A percentile compares a stretch with the other conserved stretches of the same genome.
These are phyloP conservation scores for Drosophila planitibia DNA, from an alignment of 2,888 invertebrate genomes.

Conservation along the genomic window DNA sequence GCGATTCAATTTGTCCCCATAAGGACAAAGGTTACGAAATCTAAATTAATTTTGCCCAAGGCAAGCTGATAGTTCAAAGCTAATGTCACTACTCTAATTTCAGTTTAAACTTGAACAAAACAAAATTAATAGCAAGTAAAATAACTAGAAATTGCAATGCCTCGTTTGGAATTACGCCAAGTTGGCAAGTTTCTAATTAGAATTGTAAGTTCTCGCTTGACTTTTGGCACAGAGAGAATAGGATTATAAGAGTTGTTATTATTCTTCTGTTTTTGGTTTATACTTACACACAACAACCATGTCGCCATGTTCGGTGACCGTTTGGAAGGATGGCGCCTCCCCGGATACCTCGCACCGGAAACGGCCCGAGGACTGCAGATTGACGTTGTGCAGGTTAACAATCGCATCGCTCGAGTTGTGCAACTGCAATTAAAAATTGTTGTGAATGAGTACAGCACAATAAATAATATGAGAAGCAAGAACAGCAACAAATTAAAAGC, in stretches of 20 bases:
- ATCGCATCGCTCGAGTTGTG: constrained; percentile 89
- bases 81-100: not conserved
- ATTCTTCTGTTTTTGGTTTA: not conserved
- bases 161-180: constrained; percentile 8
- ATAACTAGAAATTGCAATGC: constrained; percentile 1
- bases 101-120: not conserved
- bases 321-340: constrained; percentile 90
- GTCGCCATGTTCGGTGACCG: constrained; percentile 89
- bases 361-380: constrained; percentile 88
- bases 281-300: constrained; percentile 90
- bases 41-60: not conserved
- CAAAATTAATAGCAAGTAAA: not conserved
- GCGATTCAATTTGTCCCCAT: constrained; percentile 45
- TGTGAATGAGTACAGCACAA: constrained; percentile 52
- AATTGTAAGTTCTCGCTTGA: constrained; percentile 63
- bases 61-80: constrained; percentile 1
- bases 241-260: constrained; percentile 4
- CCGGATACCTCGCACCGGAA: constrained; percentile 90
- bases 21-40: not conserved
- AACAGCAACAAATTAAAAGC: constrained; percentile 24
- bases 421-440: constrained; percentile 86
- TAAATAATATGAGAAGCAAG: constrained; percentile 42
- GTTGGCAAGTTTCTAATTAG: constrained; percentile 63
- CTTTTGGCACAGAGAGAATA: constrained; percentile 25
- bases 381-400: constrained; percentile 88